Base-by-base conservation (phyloP, 2,797 vertebrate species). In the Mionectes olivaceus region DNA sequence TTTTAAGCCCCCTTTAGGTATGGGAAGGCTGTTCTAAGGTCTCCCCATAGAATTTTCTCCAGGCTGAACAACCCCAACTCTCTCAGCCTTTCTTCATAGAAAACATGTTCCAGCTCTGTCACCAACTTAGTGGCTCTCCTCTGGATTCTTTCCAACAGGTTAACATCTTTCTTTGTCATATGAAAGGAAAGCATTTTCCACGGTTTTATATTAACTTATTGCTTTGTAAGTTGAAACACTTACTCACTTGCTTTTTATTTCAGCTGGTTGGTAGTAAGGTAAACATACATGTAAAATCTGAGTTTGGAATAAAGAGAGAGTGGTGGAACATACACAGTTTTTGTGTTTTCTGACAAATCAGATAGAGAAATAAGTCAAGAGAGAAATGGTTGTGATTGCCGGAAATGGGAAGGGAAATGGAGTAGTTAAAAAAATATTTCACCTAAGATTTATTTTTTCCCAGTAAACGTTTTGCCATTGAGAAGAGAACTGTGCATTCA, bases 371-470 rank as follows among this genome's bases (percentile, higher is more conserved):
- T 89, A 88, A 83, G 23, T 56, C 19, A 74, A 46, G 35, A 76
- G 22, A 19, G n/a, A 83, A 78, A 60, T 2, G 1, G 14, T 27
- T 7, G 33, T 0, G 0, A 56, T 43, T 78, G 10, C 6, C 55
- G 88, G 44, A 33, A 67, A 74, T 53, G 16, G 64, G 28, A 81
- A 84, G 21, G 22, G 27, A 87, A 85, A 75, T 69, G 2, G 24
- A 53, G 13, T 35, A 74, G 21, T 69, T 90, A 2, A 70, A 61
- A 61, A 81, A 87, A 46, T 77, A 56, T 28, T 76, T 83, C 46
- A 82, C 10, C 16, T 57, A 75, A 69, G 53, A 60, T 75, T 39
- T 73, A 11, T 43, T 77, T 83, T 76, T 43, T 30, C 4, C 37
- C 11, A 14, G 68, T 46, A 73, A 12, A 30, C 37, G 61, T 76